Evolutionary conservation across 1,140 invertebrate species (phyloP), one percentile per base, ranked within the genome.

Genomic region (Aphaenogaster rudis): DNA sequence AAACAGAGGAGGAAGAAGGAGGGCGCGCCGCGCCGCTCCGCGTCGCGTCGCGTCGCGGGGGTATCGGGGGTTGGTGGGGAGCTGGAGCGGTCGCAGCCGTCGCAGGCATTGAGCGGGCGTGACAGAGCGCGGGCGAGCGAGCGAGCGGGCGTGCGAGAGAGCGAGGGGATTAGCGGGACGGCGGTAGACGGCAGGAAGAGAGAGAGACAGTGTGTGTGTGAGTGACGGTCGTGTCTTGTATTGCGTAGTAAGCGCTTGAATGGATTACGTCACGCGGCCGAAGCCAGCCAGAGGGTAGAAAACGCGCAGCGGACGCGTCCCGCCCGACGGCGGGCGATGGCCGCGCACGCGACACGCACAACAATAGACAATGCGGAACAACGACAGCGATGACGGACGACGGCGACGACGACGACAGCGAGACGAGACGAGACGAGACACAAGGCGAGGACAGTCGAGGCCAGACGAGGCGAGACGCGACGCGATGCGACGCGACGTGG

Each of bases 231-330:
- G 79, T 61, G 72, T 90, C 85, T 88, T 86, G 90, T 93, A 93
- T 93, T 93, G 93, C 93, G 92, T 93, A 93, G 93, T 92, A 93
- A 88, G 84, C 90, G 91, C 91, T 93, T 94, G 92, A 94, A 94
- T 94, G 93, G 91, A 93, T 94, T 93, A 93, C 92, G 93, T 93
- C 93, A 93, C 90, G 84, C 88, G 87, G 61, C 91, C 63, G 87
- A 91, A 85, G 87, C 78, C 67, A 61, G 66, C 50, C 28, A 76
- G 86, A 88, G 89, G 87, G 89, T 88, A 86, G 78, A 90, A 28
- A 86, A 48, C 77, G 57, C 77, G 57, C 71, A 69, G 39, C 59
- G 79, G 59, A 86, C 57, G 54, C 39, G 74, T 57, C 11, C 28
- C 17, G 39, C 36, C 42, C 78, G 78, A 66, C 61, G 42, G 76